Percentiles rank a stretch among this genome's conserved stretches.
Evolutionary conservation across 2,888 invertebrate genomes (phyloP).

Genomic region (Hydropsyche betteni): DNA sequence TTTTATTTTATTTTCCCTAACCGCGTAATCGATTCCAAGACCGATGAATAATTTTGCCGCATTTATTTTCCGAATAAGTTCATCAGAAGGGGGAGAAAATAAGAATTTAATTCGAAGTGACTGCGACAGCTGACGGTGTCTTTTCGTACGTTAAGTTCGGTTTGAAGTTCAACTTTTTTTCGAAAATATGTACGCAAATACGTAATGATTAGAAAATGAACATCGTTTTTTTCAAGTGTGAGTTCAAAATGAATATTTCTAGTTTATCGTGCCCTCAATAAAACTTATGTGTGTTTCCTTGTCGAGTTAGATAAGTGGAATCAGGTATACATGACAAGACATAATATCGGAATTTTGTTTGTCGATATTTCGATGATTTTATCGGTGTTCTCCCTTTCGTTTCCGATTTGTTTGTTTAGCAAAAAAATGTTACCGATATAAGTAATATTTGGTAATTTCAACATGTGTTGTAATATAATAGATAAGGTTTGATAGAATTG

Average conservation of each 20-base stretch:
- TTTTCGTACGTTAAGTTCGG: neutral
- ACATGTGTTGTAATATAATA: neutral
- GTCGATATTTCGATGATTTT: neutral
- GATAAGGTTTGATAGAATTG: neutral
- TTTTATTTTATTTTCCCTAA: slow-evolving; percentile 11
- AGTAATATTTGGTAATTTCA: neutral
- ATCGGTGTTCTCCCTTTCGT: neutral
- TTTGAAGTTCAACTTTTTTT: slow-evolving; percentile 22
- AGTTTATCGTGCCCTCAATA: too few species aligned
- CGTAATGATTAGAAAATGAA: neutral
- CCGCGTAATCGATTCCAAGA: slow-evolving; percentile 19
- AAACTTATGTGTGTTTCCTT: too few species aligned
- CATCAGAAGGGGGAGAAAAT: neutral
- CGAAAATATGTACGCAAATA: too few species aligned
- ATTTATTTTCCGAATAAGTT: neutral
- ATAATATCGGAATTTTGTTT: neutral
- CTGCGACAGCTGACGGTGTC: slow-evolving; percentile 12
- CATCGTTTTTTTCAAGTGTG: neutral
- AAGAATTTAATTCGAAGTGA: slow-evolving; percentile 20
- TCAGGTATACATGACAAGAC: neutral
- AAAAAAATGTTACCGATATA: neutral
- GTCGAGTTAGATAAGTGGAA: neutral
- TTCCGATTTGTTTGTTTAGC: neutral
- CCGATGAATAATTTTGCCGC: neutral
- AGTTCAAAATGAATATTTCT: neutral